These are phyloP conservation scores for Apomyelois bistriatella DNA, from an alignment of 2,888 invertebrate genomes.

Conservation along the genomic window DNA sequence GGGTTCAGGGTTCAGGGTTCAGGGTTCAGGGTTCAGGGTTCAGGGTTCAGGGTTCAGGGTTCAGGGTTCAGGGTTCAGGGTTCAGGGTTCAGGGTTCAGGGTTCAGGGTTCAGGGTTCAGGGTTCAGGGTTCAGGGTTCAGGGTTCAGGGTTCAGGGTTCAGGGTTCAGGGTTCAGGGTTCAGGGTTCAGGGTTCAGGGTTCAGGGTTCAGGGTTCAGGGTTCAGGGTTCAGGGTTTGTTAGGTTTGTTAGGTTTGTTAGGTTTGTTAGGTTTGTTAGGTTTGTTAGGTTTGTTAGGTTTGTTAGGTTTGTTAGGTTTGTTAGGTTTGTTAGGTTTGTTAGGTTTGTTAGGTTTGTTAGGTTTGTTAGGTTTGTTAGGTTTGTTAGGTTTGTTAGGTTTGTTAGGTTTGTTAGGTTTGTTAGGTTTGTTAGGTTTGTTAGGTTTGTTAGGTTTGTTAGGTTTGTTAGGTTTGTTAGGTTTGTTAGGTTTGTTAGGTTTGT, in stretches of 20 bases:
- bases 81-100: no score
- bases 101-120: no score
- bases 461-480: background rate
- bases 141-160: background rate
- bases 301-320: conserved; percentile 13
- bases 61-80: no score
- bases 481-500: conserved; percentile 2
- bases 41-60: no score
- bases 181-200: no score
- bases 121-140: background rate
- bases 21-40: no score
- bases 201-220: no score
- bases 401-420: conserved; percentile 12
- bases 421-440: conserved; percentile 16
- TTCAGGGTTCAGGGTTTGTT: no score
- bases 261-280: no score
- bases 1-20: no score
- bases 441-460: conserved; percentile 9
- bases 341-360: conserved; percentile 11
- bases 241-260: no score
- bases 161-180: no score
- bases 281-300: conserved; percentile 4
- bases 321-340: conserved; percentile 16
- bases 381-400: conserved; percentile 12
- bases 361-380: conserved; percentile 16